Evolutionary conservation across 2,113 vertebrate genomes (phyloP).

Genomic region (Prolemur simus): DNA sequence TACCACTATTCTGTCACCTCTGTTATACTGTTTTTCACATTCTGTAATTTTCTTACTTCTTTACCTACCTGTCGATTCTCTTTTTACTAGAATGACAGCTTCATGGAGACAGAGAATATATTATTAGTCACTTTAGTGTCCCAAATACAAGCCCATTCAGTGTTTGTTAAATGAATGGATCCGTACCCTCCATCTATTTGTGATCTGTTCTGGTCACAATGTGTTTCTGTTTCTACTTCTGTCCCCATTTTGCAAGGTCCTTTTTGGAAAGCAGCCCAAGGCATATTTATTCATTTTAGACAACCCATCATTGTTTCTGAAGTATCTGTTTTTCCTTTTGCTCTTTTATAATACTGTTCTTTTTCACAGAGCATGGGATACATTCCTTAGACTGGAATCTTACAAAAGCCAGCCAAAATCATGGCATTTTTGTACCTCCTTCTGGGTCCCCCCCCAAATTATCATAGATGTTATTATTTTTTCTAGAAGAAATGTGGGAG

Average conservation of each 20-base stretch:
- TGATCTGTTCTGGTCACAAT: background rate
- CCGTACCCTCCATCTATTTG: background rate
- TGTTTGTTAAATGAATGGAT: background rate
- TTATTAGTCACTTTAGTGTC: background rate
- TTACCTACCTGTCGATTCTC: background rate
- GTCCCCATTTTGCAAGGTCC: background rate
- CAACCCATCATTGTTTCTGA: background rate
- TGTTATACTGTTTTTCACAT: background rate
- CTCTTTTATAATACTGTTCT: background rate
- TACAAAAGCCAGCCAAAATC: background rate
- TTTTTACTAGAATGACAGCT: background rate
- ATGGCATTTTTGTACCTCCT: background rate
- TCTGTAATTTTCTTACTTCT: background rate
- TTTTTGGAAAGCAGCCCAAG: background rate
- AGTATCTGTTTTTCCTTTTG: background rate
- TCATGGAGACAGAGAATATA: background rate
- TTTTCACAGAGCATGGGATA: background rate
- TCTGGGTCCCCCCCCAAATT: background rate
- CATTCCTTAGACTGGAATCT: background rate
- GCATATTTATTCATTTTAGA: background rate
- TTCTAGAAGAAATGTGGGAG: constrained; percentile 21
- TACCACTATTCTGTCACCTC: background rate
- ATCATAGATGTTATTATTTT: constrained; percentile 28
- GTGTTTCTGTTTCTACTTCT: background rate
- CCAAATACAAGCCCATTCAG: background rate